Conservation (phyloP, 1,140 invertebrate species). For the Meloidogyne floridensis region DNA sequence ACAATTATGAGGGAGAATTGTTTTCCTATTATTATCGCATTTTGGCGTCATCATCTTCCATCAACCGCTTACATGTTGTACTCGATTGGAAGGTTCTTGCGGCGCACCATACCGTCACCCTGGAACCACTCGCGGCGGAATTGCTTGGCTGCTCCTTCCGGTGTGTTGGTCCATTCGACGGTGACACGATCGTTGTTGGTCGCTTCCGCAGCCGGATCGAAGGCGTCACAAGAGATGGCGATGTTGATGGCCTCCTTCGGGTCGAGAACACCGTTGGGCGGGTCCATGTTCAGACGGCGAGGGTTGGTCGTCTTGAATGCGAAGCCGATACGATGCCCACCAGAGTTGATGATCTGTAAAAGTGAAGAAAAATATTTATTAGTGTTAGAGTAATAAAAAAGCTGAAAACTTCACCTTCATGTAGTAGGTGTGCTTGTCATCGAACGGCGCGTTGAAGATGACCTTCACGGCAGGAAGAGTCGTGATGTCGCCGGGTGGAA, state of each 20-base stretch:
- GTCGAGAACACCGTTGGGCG: constrained; percentile 48
- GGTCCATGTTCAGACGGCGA: constrained; percentile 45
- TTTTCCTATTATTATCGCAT: neutral
- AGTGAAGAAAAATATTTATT: neutral
- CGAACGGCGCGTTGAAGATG: constrained; percentile 54
- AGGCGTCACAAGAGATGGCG: constrained; percentile 51
- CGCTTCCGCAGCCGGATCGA: constrained; percentile 47
- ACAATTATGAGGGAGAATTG: neutral
- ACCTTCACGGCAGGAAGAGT: constrained; percentile 41
- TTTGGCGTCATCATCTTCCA: neutral
- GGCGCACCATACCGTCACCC: constrained; percentile 53
- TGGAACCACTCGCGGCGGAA: constrained; percentile 56
- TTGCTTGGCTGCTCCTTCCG: constrained; percentile 46
- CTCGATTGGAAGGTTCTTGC: constrained; percentile 55
- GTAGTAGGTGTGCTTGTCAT: constrained; percentile 54
- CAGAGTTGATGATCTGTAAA: constrained; percentile 47
- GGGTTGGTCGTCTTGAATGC: constrained; percentile 53
- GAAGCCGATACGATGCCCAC: constrained; percentile 48
- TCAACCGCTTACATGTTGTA: constrained; percentile 42
- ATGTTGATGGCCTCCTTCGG: constrained; percentile 50
- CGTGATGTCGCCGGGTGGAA: constrained; percentile 46
- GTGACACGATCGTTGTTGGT: constrained; percentile 56
- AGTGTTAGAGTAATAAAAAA: constrained; percentile 6
- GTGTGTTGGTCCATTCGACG: constrained; percentile 54
- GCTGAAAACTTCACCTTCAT: constrained; percentile 40